Percentiles rank a stretch among this genome's conserved stretches.
These are phyloP conservation scores for Lordiphosa fenestrarum DNA, from an alignment of 2,888 invertebrate genomes.

Conservation along the genomic window DNA sequence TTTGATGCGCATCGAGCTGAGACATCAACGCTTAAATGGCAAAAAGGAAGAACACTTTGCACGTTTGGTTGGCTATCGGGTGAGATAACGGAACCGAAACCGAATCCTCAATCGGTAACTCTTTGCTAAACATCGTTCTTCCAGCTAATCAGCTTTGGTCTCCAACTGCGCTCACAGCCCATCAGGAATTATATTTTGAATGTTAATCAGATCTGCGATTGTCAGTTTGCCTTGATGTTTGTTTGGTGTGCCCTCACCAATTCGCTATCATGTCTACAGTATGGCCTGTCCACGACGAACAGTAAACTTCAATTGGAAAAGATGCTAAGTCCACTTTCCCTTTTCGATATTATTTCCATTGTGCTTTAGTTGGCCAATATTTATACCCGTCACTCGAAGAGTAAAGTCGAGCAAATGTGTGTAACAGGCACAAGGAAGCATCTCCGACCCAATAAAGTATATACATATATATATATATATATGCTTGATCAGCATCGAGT, in stretches of 20 bases:
- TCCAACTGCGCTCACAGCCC: slow-evolving; percentile 10
- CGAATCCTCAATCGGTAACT: too few relatives aligned
- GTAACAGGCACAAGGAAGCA: too few relatives aligned
- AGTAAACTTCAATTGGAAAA: background rate
- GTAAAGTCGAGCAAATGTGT: too few relatives aligned
- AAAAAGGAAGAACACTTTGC: background rate
- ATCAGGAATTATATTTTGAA: slow-evolving; percentile 17
- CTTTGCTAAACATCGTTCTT: background rate
- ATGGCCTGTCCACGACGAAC: background rate
- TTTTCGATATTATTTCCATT: background rate
- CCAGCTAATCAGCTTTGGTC: slow-evolving; percentile 2
- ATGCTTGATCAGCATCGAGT: too few relatives aligned
- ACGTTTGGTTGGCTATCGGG: slow-evolving; percentile 1
- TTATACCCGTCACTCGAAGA: too few relatives aligned
- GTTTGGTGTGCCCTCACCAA: slow-evolving; percentile 14
- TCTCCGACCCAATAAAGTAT: too few relatives aligned
- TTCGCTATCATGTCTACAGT: slow-evolving; percentile 7
- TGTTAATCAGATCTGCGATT: slow-evolving; percentile 8
- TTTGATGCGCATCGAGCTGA: slow-evolving; percentile 12
- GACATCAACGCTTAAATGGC: background rate
- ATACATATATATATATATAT: too few relatives aligned
- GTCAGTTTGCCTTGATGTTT: slow-evolving; percentile 16
- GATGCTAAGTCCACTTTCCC: background rate
- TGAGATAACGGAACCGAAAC: background rate
- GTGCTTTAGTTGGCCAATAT: too few relatives aligned